phyloP scores from a whole-genome alignment of 1,140 invertebrate species.

The Drosophila quadrilineata region DNA sequence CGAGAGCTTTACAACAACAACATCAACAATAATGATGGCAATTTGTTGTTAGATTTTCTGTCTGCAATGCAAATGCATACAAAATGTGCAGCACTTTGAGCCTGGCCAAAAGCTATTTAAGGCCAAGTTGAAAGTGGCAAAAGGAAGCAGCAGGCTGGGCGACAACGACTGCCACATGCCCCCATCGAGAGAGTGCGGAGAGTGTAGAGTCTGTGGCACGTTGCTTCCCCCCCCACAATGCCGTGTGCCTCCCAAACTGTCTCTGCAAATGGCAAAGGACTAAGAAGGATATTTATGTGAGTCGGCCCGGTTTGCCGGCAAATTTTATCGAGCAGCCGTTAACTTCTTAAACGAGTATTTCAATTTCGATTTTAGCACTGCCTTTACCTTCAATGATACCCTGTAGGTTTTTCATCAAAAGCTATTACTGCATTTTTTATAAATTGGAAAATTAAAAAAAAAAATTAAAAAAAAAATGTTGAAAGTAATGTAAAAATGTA shows the following conservation, averaged over 20 bases:
- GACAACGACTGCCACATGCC: no score
- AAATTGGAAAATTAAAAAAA: no score
- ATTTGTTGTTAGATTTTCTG: not conserved
- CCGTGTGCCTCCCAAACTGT: no score
- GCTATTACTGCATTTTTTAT: no score
- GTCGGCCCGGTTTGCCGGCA: constrained; percentile 22
- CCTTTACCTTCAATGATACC: not conserved
- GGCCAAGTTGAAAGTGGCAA: not conserved
- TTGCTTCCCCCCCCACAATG: no score
- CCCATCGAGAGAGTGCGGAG: no score
- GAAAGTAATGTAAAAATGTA: no score
- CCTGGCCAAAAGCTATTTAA: constrained; percentile 7
- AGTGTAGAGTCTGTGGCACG: not conserved
- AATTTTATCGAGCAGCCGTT: constrained; percentile 35
- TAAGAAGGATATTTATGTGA: constrained; percentile 32
- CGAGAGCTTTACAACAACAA: not conserved
- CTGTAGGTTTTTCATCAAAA: no score
- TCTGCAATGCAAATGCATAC: constrained; percentile 8
- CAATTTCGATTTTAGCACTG: constrained; percentile 17
- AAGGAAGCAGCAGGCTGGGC: no score
- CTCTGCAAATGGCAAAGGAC: not conserved
- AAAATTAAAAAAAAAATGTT: no score
- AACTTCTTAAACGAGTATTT: constrained; percentile 38
- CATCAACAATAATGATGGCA: constrained; percentile 15
- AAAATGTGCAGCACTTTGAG: not conserved